Conservation (phyloP, 2,888 invertebrate genomes). For the Parthenolecanium corni region DNA sequence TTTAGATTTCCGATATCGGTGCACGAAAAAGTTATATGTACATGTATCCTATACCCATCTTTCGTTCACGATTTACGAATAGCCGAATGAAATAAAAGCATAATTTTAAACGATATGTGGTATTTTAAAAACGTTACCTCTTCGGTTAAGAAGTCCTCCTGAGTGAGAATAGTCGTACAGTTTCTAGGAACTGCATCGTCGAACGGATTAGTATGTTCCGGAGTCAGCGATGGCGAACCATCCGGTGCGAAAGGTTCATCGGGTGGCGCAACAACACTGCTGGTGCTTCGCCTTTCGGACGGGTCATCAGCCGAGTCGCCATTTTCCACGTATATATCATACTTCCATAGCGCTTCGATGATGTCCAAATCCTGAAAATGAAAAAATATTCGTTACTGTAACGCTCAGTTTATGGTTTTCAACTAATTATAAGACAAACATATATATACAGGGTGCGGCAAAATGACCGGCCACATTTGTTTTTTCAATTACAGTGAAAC, state of each 20-base stretch:
- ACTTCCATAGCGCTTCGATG: conserved; percentile 19
- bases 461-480: too few relatives aligned
- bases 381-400: conserved; percentile 1
- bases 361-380: conserved; percentile 16
- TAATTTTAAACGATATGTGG: too few relatives aligned
- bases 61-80: too few relatives aligned
- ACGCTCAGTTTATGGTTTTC: background rate
- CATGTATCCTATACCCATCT: too few relatives aligned
- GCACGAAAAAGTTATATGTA: too few relatives aligned
- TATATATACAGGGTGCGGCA: too few relatives aligned
- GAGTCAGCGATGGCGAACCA: conserved; percentile 11
- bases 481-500: too few relatives aligned
- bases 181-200: conserved; percentile 15
- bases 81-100: too few relatives aligned
- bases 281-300: background rate
- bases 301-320: conserved; percentile 2
- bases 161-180: background rate
- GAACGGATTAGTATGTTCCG: conserved; percentile 6
- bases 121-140: conserved; percentile 18
- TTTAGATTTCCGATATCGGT: too few relatives aligned
- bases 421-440: too few relatives aligned
- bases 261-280: conserved; percentile 6
- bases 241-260: conserved; percentile 22
- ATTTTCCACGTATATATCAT: conserved; percentile 15
- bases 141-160: background rate